phyloP scores from a whole-genome alignment of 2,797 vertebrate species.

The Oreortyx pictus region DNA sequence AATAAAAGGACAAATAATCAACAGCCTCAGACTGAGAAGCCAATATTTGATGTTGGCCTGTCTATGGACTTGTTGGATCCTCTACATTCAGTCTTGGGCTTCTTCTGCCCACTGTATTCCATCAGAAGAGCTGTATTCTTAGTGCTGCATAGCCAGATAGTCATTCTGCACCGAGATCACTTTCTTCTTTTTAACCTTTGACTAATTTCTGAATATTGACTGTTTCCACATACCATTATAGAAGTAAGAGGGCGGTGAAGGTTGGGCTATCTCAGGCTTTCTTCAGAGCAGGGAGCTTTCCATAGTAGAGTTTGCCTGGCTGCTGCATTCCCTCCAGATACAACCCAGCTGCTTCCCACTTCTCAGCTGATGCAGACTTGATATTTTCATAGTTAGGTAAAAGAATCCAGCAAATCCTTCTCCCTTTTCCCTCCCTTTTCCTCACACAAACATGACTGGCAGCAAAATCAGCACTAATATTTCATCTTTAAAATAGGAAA shows the following conservation, averaged over 20 bases:
- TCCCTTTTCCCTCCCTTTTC: neutral
- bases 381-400: conserved; percentile 14
- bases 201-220: neutral
- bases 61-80: neutral
- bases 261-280: neutral
- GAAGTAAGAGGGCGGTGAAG: neutral
- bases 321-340: neutral
- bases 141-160: too few relatives aligned
- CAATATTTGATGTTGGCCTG: neutral
- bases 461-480: conserved; percentile 68
- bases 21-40: neutral
- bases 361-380: conserved; percentile 11
- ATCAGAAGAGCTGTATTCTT: neutral
- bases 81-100: neutral
- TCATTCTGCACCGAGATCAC: neutral
- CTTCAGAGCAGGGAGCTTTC: neutral
- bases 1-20: neutral
- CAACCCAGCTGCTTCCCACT: conserved; percentile 21
- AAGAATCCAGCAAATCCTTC: conserved; percentile 47
- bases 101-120: neutral
- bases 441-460: neutral
- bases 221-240: neutral
- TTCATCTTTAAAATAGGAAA: conserved; percentile 72
- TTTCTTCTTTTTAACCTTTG: neutral
- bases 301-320: neutral